phyloP scores from a whole-genome alignment of 2,113 vertebrate genomes.

The Dascyllus trimaculatus region DNA sequence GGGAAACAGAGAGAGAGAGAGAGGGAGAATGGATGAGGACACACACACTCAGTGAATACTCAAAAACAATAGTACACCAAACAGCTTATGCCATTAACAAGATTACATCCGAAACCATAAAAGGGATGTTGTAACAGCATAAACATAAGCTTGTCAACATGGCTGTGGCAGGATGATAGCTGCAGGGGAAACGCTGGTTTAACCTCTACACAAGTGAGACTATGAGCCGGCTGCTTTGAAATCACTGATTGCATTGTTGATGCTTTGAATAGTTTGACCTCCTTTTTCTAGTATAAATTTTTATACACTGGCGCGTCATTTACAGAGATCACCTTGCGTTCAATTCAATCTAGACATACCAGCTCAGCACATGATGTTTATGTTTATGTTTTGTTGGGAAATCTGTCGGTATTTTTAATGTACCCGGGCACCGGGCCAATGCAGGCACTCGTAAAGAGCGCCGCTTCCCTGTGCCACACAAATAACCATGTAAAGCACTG shows the following conservation, averaged over 20 bases:
- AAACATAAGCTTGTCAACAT: conserved; percentile 75
- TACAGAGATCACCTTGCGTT: conserved; percentile 60
- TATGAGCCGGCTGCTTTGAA: conserved; percentile 53
- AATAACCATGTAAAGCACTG: conserved; percentile 50
- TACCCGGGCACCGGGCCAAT: conserved; percentile 43
- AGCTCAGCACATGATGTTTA: conserved; percentile 47
- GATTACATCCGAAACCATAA: conserved; percentile 80
- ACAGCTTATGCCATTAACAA: conserved; percentile 76
- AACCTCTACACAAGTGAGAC: conserved; percentile 73
- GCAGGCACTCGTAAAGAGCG: conserved; percentile 27
- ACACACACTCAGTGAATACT: conserved; percentile 29
- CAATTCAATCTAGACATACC: conserved; percentile 27
- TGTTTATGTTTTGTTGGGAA: conserved; percentile 56
- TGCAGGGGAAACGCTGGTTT: conserved; percentile 59
- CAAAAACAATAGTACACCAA: conserved; percentile 69
- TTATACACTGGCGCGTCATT: conserved; percentile 38
- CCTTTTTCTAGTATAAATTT: conserved; percentile 30
- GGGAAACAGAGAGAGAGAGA: not conserved
- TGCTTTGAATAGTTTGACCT: conserved; percentile 27
- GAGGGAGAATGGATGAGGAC: conserved; percentile 16
- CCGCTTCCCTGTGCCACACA: conserved; percentile 20
- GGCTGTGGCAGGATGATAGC: conserved; percentile 64
- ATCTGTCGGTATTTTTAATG: conserved; percentile 58
- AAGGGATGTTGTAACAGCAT: conserved; percentile 74
- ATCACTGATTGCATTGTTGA: conserved; percentile 38